Conservation (phyloP, 2,113 vertebrate genomes). For the Pipra filicauda region DNA sequence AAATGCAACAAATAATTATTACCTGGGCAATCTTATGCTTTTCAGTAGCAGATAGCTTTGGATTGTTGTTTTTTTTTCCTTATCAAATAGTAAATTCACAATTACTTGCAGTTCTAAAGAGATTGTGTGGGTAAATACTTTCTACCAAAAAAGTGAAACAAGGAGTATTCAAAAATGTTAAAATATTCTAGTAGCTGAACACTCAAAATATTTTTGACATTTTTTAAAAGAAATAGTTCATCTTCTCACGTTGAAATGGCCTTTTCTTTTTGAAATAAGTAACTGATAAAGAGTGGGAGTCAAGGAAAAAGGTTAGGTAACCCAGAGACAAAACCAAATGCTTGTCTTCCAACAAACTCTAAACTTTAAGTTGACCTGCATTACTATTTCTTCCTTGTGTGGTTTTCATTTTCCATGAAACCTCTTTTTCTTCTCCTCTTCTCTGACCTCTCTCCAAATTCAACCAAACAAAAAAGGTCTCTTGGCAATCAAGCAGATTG, state of each 20-base stretch:
- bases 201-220: not conserved
- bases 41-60: not conserved
- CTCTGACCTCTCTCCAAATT: not conserved
- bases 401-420: not conserved
- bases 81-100: not conserved
- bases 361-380: not conserved
- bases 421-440: not conserved
- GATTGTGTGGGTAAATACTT: not conserved
- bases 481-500: not conserved
- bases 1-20: not conserved
- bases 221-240: not conserved
- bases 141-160: not conserved
- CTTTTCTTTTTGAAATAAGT: slow-evolving; percentile 5
- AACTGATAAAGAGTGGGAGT: not conserved
- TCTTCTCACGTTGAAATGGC: not conserved
- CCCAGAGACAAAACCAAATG: not conserved
- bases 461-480: not conserved
- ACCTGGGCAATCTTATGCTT: not conserved
- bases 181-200: not conserved
- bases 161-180: not conserved
- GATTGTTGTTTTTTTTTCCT: not conserved
- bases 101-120: not conserved
- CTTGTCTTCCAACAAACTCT: not conserved
- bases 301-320: slow-evolving; percentile 11
- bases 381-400: not conserved